Percentiles rank a stretch among this genome's conserved stretches.
Evolutionary conservation across 2,113 vertebrate genomes (phyloP).

Genomic region (Stegastes partitus): DNA sequence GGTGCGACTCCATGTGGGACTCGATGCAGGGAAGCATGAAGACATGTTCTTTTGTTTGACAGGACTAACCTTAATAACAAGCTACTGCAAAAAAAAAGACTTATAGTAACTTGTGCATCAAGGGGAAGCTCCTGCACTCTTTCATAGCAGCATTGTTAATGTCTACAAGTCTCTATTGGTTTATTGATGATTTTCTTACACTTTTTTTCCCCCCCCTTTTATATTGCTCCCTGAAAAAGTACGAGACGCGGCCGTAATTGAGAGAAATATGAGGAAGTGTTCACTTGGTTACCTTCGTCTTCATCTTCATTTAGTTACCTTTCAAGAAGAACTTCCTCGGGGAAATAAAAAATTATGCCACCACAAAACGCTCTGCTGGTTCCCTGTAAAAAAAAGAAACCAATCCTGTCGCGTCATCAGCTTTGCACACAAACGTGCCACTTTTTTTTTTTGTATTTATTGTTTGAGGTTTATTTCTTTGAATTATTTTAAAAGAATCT

Average conservation of each 20-base stretch:
- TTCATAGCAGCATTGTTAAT: slow-evolving; percentile 16
- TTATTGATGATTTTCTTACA: slow-evolving; percentile 17
- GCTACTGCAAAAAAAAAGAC: neutral
- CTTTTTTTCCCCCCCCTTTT: neutral
- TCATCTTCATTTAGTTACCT: slow-evolving; percentile 68
- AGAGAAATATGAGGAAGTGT: slow-evolving; percentile 59
- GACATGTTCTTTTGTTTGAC: slow-evolving; percentile 46
- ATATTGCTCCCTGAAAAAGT: slow-evolving; percentile 19
- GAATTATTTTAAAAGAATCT: neutral
- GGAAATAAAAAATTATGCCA: slow-evolving; percentile 65
- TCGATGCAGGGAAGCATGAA: slow-evolving; percentile 39
- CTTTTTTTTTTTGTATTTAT: slow-evolving; percentile 12
- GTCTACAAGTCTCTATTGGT: slow-evolving; percentile 13
- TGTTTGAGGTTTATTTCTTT: neutral
- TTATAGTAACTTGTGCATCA: slow-evolving; percentile 18
- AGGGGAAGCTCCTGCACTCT: slow-evolving; percentile 7
- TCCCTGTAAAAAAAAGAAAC: slow-evolving; percentile 34
- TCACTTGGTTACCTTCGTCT: slow-evolving; percentile 44
- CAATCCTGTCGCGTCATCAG: slow-evolving; percentile 45
- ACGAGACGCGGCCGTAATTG: slow-evolving; percentile 45
- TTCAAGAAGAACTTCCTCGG: slow-evolving; percentile 48
- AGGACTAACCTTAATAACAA: slow-evolving; percentile 41
- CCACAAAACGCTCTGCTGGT: slow-evolving; percentile 37
- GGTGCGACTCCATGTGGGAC: slow-evolving; percentile 47
- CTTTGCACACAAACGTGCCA: slow-evolving; percentile 21